phyloP scores from a whole-genome alignment of 2,113 vertebrate genomes.

The Verasper variegatus region DNA sequence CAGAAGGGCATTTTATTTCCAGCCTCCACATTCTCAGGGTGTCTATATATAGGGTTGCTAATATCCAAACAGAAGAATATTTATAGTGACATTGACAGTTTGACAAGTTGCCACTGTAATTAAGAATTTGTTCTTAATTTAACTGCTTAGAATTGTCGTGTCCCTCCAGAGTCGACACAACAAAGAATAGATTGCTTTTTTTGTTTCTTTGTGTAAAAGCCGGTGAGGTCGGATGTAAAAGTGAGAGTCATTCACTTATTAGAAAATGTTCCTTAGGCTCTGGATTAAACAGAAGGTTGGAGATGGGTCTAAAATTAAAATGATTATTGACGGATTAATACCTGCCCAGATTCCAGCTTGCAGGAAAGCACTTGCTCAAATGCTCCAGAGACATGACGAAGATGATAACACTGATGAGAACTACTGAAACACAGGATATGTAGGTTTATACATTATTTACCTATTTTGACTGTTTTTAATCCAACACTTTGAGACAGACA shows the following conservation, averaged over 20 bases:
- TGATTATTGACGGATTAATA: neutral
- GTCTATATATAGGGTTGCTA: slow-evolving; percentile 71
- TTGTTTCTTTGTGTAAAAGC: too few relatives aligned
- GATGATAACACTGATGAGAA: too few relatives aligned
- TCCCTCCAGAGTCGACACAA: too few relatives aligned
- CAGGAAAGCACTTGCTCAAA: too few relatives aligned
- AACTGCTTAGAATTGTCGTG: neutral
- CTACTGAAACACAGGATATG: too few relatives aligned
- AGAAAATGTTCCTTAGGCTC: neutral
- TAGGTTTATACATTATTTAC: too few relatives aligned
- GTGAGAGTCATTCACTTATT: neutral
- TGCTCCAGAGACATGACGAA: too few relatives aligned
- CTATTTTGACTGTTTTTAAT: too few relatives aligned
- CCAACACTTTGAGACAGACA: too few relatives aligned
- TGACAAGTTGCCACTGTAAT: slow-evolving; percentile 36
- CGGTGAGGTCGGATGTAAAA: neutral
- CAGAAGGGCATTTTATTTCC: slow-evolving; percentile 29
- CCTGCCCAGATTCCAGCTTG: neutral
- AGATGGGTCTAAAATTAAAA: neutral
- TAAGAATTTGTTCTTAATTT: slow-evolving; percentile 42
- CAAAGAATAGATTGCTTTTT: too few relatives aligned
- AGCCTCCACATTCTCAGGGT: slow-evolving; percentile 21
- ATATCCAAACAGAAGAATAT: slow-evolving; percentile 66
- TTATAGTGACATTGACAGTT: slow-evolving; percentile 49
- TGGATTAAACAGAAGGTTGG: neutral